Conservation (phyloP, 2,888 invertebrate species). For the Scaptomyza parva region DNA sequence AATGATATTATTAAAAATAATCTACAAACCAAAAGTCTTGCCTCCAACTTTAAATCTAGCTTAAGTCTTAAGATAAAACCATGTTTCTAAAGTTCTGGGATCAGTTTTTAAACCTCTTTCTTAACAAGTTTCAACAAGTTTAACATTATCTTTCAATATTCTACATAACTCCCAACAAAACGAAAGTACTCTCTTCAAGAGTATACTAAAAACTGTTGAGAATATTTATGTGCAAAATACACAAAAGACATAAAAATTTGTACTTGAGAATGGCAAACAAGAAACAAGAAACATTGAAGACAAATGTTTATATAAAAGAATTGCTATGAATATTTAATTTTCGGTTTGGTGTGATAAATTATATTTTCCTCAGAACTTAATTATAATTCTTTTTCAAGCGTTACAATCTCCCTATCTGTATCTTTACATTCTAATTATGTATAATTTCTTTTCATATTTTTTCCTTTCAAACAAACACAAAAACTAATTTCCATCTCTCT, state of each 20-base stretch:
- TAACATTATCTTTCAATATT: neutral
- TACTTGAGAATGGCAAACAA: constrained; percentile 1
- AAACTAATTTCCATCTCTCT: constrained; percentile 55
- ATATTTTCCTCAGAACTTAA: neutral
- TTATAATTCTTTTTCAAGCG: neutral
- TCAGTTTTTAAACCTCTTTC: too few relatives aligned
- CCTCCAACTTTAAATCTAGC: too few relatives aligned
- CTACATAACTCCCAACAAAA: neutral
- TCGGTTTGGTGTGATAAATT: neutral
- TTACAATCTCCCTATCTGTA: neutral
- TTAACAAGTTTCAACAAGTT: too few relatives aligned
- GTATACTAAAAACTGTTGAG: constrained; percentile 34
- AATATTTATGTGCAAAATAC: constrained; percentile 22
- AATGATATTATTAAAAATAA: too few relatives aligned
- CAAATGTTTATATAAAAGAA: neutral
- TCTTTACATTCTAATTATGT: neutral
- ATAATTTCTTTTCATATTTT: constrained; percentile 13
- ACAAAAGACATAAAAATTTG: constrained; percentile 12
- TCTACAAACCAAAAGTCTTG: too few relatives aligned
- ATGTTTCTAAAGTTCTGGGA: too few relatives aligned
- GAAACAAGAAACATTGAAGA: neutral
- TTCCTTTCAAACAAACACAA: neutral
- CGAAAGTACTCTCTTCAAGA: neutral
- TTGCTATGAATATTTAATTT: neutral
- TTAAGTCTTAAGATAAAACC: too few relatives aligned